phyloP scores from a whole-genome alignment of 2,797 vertebrate species.

The Hippoglossus hippoglossus region DNA sequence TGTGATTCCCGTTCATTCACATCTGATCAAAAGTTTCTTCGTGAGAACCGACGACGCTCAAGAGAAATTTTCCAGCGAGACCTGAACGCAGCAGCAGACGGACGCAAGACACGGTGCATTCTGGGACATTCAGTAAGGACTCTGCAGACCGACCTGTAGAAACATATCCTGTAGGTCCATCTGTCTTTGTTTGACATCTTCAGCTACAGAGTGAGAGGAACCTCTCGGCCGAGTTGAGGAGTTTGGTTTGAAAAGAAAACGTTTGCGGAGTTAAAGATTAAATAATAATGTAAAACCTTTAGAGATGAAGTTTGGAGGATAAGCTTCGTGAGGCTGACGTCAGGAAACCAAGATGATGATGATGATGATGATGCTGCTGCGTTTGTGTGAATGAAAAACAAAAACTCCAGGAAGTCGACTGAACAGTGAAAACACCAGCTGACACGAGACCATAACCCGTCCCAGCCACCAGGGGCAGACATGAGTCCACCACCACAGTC shows the following conservation, averaged over 20 bases:
- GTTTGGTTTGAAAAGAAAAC: not conserved
- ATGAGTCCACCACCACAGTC: not conserved
- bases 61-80: not conserved
- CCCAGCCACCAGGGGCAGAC: not conserved
- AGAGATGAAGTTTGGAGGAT: too few relatives aligned
- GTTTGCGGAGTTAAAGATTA: not conserved
- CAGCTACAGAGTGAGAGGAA: not conserved
- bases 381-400: too few relatives aligned
- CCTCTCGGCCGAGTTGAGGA: not conserved
- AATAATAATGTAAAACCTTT: not conserved
- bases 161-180: slow-evolving; percentile 34
- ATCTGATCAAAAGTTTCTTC: too few relatives aligned
- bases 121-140: slow-evolving; percentile 23
- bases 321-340: not conserved
- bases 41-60: too few relatives aligned
- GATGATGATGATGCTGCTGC: too few relatives aligned
- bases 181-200: slow-evolving; percentile 32
- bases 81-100: slow-evolving; percentile 1
- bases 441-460: too few relatives aligned
- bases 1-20: too few relatives aligned
- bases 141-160: slow-evolving; percentile 12
- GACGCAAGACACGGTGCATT: not conserved
- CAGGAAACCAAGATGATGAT: too few relatives aligned
- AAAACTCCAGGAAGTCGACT: too few relatives aligned
- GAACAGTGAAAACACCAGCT: too few relatives aligned